phyloP scores from a whole-genome alignment of 2,113 vertebrate genomes.

The Suncus etruscus region DNA sequence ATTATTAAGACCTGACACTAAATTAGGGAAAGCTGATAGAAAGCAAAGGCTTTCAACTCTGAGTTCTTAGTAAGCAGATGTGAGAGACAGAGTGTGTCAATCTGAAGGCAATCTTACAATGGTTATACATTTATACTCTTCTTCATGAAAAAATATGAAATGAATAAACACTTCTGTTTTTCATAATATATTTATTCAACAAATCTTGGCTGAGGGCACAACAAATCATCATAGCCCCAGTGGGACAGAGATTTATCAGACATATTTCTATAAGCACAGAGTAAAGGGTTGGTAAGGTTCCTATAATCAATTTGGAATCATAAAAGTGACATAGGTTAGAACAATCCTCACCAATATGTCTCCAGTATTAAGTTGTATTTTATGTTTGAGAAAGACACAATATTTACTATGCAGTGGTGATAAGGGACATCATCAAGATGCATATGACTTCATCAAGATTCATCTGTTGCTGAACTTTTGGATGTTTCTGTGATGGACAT shows the following conservation, averaged over 20 bases:
- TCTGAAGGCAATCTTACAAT: conserved; percentile 45
- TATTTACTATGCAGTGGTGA: rapidly evolving
- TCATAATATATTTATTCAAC: background rate
- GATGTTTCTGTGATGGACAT: rapidly evolving
- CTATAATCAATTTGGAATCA: rapidly evolving
- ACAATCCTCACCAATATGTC: rapidly evolving
- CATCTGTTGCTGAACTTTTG: background rate
- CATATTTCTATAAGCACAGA: background rate
- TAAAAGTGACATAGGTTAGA: background rate
- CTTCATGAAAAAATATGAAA: background rate
- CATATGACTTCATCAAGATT: background rate
- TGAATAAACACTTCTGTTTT: background rate
- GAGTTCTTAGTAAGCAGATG: background rate
- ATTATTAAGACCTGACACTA: background rate
- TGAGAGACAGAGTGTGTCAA: background rate
- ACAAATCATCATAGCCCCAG: background rate
- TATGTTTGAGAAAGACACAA: background rate
- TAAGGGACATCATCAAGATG: no score
- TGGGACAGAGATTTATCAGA: conserved; percentile 52
- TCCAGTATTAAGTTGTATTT: rapidly evolving
- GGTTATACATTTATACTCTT: background rate
- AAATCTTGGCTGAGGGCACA: conserved; percentile 50
- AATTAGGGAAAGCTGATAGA: background rate
- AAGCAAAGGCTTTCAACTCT: background rate
- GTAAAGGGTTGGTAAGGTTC: background rate